phyloP scores from a whole-genome alignment of 1,140 invertebrate species.

The Homarus americanus region DNA sequence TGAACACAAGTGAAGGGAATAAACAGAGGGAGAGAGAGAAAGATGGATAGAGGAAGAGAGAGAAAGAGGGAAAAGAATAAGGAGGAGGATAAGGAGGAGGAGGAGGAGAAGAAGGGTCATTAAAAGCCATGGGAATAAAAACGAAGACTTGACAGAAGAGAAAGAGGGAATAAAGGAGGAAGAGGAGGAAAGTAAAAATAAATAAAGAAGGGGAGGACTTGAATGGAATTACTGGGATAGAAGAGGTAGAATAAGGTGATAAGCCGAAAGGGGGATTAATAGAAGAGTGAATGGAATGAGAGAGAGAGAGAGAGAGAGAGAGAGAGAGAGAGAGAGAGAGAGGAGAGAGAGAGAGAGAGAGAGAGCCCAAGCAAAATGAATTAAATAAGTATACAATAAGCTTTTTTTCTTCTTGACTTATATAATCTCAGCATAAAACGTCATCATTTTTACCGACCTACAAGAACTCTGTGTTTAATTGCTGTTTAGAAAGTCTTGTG shows the following conservation, averaged over 20 bases:
- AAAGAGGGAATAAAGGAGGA: not conserved
- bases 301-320: not conserved
- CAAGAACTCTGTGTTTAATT: no score
- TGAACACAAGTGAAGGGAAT: no score
- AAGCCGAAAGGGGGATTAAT: not conserved
- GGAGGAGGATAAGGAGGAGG: not conserved
- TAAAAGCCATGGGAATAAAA: not conserved
- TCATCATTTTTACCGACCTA: no score
- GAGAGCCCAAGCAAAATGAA: not conserved
- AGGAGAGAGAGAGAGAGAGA: not conserved
- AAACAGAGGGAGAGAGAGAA: no score
- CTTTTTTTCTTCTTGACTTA: no score
- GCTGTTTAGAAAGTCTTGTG: no score
- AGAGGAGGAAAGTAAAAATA: not conserved
- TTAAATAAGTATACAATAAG: no score
- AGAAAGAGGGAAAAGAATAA: not conserved
- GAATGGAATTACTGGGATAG: not conserved
- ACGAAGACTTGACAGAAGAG: not conserved
- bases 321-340: not conserved
- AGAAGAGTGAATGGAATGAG: not conserved
- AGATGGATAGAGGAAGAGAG: not conserved
- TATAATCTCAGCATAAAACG: no score
- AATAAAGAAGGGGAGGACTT: not conserved
- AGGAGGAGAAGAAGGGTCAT: no score
- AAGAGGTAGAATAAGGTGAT: not conserved